A percentile compares a stretch with the other conserved stretches of the same genome.
Conservation (phyloP, 2,797 vertebrate species). For the Gobionotothen gibberifrons region DNA sequence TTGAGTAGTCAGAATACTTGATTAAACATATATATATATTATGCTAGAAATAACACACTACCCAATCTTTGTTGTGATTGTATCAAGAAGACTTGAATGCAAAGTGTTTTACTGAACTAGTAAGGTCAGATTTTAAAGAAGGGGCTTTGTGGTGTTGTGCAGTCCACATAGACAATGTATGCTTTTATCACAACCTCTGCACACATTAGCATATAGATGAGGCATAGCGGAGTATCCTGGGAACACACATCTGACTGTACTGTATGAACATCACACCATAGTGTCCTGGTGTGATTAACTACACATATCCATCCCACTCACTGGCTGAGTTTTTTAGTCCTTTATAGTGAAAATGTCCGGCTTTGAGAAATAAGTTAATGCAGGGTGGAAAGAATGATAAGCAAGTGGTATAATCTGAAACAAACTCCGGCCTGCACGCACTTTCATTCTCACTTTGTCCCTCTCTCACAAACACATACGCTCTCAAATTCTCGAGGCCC, state of each 20-base stretch:
- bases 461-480: slow-evolving; percentile 11
- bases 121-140: slow-evolving; percentile 5
- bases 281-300: slow-evolving; percentile 34
- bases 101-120: neutral
- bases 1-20: neutral
- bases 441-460: slow-evolving; percentile 28
- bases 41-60: neutral
- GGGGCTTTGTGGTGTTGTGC: slow-evolving; percentile 2
- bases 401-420: slow-evolving; percentile 42
- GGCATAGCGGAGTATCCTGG: slow-evolving; percentile 34
- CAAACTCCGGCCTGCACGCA: slow-evolving; percentile 22
- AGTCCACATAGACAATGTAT: slow-evolving; percentile 8
- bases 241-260: slow-evolving; percentile 31
- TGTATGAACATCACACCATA: slow-evolving; percentile 32
- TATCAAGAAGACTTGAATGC: neutral
- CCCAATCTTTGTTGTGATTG: neutral
- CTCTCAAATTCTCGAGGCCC: slow-evolving; percentile 38
- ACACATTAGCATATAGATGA: slow-evolving; percentile 68
- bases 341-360: slow-evolving; percentile 32
- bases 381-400: slow-evolving; percentile 21
- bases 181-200: slow-evolving; percentile 42
- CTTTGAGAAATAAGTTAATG: slow-evolving; percentile 34
- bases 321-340: neutral
- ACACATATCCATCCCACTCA: slow-evolving; percentile 1
- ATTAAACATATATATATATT: neutral